phyloP scores from a whole-genome alignment of 1,140 invertebrate genomes.

The Panagrolaimus sp. region DNA sequence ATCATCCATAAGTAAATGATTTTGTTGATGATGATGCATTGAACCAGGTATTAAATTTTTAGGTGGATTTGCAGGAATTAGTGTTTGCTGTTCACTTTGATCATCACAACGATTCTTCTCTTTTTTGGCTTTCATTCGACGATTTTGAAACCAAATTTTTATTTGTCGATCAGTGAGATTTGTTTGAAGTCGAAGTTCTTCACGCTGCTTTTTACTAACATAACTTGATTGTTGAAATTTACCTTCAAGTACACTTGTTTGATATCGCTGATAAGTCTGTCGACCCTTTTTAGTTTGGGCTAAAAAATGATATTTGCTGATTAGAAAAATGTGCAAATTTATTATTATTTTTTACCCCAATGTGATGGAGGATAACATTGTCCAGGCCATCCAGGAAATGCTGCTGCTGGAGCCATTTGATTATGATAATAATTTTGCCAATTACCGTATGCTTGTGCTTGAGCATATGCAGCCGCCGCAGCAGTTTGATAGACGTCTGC shows the following conservation, averaged over 20 bases:
- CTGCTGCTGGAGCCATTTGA: slow-evolving; percentile 27
- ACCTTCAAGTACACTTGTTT: slow-evolving; percentile 56
- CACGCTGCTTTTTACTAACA: slow-evolving; percentile 47
- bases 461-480: slow-evolving; percentile 36
- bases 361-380: slow-evolving; percentile 30
- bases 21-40: not conserved
- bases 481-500: slow-evolving; percentile 27
- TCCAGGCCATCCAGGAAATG: slow-evolving; percentile 39
- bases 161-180: slow-evolving; percentile 49
- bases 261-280: slow-evolving; percentile 62
- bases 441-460: slow-evolving; percentile 28
- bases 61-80: slow-evolving; percentile 16
- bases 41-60: slow-evolving; percentile 13
- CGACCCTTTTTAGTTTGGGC: slow-evolving; percentile 56
- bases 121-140: slow-evolving; percentile 51
- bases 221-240: slow-evolving; percentile 46
- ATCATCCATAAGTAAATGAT: slow-evolving; percentile 9
- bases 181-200: slow-evolving; percentile 46
- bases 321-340: slow-evolving; percentile 12
- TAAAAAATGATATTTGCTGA: slow-evolving; percentile 27
- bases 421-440: slow-evolving; percentile 46
- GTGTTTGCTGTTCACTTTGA: slow-evolving; percentile 17
- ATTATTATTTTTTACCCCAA: slow-evolving; percentile 29
- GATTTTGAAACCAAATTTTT: slow-evolving; percentile 54
- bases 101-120: slow-evolving; percentile 26